Evolutionary conservation across 2,888 invertebrate species (phyloP).

Genomic region (Drosophila fungiperda): DNA sequence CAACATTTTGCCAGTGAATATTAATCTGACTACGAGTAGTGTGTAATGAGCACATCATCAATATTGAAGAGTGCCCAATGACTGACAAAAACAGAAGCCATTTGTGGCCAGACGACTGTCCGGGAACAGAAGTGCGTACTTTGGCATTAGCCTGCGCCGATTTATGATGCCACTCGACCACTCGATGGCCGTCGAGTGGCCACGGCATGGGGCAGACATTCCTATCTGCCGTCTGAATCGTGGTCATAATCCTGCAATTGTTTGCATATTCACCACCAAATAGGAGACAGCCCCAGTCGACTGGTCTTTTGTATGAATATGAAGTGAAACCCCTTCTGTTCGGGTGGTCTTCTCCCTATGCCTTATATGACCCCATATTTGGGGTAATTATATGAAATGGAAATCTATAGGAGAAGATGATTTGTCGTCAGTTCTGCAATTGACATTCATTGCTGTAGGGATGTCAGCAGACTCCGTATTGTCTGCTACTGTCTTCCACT

Average conservation of each 20-base stretch:
- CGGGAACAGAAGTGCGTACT: conserved; percentile 54
- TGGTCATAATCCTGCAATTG: conserved; percentile 50
- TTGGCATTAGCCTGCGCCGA: conserved; percentile 66
- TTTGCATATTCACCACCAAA: conserved; percentile 34
- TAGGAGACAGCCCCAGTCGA: not conserved
- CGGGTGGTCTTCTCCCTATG: conserved; percentile 1
- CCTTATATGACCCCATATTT: conserved; percentile 5
- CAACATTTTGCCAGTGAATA: conserved; percentile 31
- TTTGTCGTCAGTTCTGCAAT: conserved; percentile 58
- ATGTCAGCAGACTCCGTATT: conserved; percentile 36
- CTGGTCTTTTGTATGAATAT: conserved; percentile 39
- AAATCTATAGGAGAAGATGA: conserved; percentile 24
- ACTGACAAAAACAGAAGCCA: conserved; percentile 66
- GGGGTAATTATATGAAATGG: conserved; percentile 10
- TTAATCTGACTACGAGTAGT: conserved; percentile 10
- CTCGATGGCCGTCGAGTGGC: conserved; percentile 34
- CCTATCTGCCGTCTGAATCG: conserved; percentile 4
- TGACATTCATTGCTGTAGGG: conserved; percentile 74
- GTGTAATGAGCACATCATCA: conserved; percentile 10
- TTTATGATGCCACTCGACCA: conserved; percentile 65
- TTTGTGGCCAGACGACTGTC: conserved; percentile 20
- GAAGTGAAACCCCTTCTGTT: conserved; percentile 17
- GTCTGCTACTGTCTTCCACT: conserved; percentile 29
- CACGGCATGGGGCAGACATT: not conserved
- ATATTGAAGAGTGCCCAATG: conserved; percentile 34